These are phyloP conservation scores for Corythornis vintsioides DNA, from an alignment of 2,113 vertebrate species.

Conservation along the genomic window DNA sequence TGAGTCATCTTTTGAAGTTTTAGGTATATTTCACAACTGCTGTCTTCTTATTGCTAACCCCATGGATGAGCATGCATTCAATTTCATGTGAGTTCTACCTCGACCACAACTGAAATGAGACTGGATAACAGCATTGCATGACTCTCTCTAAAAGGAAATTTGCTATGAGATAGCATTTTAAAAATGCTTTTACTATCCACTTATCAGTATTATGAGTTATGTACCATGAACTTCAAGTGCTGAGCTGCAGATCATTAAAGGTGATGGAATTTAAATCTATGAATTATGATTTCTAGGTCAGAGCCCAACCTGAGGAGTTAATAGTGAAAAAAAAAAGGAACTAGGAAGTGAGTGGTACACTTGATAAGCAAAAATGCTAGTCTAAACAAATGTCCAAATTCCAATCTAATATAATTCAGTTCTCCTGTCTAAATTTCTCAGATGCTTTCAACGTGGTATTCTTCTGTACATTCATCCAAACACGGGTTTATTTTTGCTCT, in stretches of 20 bases:
- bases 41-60: neutral
- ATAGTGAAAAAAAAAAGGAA: neutral
- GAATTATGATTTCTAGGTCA: constrained; percentile 13
- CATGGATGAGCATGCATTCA: neutral
- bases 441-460: neutral
- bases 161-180: neutral
- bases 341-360: neutral
- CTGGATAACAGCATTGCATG: neutral
- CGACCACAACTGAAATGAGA: neutral
- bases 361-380: constrained; percentile 45
- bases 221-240: neutral
- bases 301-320: neutral
- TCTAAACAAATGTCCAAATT: constrained; percentile 18
- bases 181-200: neutral
- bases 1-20: neutral
- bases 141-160: neutral
- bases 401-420: neutral
- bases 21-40: neutral
- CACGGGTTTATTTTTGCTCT: neutral
- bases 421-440: neutral
- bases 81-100: neutral
- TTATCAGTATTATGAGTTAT: neutral
- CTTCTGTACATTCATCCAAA: neutral
- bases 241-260: neutral
- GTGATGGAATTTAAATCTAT: too few relatives aligned